Base-by-base conservation (phyloP, 2,888 invertebrate species). In the Brachycybe producta region DNA sequence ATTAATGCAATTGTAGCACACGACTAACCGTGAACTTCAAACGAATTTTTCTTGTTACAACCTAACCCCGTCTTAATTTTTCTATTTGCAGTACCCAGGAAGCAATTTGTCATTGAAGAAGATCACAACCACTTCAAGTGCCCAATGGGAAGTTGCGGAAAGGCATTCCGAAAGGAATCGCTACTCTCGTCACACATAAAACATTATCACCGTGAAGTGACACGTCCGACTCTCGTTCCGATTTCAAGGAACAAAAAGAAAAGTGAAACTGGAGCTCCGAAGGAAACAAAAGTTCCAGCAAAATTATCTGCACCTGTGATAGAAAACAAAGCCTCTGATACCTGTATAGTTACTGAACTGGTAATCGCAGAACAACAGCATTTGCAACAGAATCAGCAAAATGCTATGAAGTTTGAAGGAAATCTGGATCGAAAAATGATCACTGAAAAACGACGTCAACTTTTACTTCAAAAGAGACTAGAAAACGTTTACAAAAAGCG, bases 141-240 rank as follows among this genome's bases (percentile, higher is more conserved):
- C 57, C 57, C 59, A 5, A 60, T 60, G 46, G 58, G 60, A 54
- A 81, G 80, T 1, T 94, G 94, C 64, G 77, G 75, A 45, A 94
- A 94, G 67, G 83, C 80, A 59, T 94, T 91, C 64, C 76, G 94
- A 4, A 90, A 90, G 63, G 87, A 90, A 63, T 87, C 84, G 55
- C 75, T 92, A 44, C 70, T 94, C 7, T 43, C 51, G 1, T 54
- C 54, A 78, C 94, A 94, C 64, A 82, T 92, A 36, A 92, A 92
- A 62, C 91, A 94, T 66, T 92, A 92, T 66, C 94, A 92, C 67
- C n/a, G n/a, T n/a, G n/a, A n/a, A n/a, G n/a, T n/a, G n/a, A n/a
- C n/a, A n/a, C n/a, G n/a, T n/a, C 77, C 80, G 2, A 84, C 13
- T 24, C 15, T 28, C 44, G 41, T 8, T 19, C 3, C 48, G 32